These are phyloP conservation scores for Sander lucioperca DNA, from an alignment of 2,113 vertebrate genomes.

Conservation along the genomic window DNA sequence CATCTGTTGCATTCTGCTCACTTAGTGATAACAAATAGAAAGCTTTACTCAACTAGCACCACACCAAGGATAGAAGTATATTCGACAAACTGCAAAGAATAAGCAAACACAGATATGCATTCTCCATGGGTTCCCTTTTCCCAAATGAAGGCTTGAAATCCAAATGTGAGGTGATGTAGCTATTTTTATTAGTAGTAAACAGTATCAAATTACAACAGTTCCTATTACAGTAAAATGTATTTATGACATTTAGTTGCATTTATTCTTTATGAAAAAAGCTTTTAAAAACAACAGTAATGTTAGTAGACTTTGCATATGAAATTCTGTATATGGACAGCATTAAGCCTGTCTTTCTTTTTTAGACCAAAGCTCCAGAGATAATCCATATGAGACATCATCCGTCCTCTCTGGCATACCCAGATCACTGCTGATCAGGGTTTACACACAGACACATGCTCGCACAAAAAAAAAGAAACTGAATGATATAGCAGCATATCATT, in stretches of 20 bases:
- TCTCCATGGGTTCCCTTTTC: not conserved
- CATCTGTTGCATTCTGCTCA: constrained; percentile 5
- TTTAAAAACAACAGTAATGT: constrained; percentile 1
- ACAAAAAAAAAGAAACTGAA: constrained; percentile 18
- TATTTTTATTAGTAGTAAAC: not conserved
- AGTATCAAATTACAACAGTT: not conserved
- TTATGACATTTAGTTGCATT: not conserved
- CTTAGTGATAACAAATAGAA: not conserved
- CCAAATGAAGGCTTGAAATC: not conserved
- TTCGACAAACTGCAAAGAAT: not conserved
- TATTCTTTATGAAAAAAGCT: not conserved
- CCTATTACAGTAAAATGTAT: not conserved
- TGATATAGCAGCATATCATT: not conserved
- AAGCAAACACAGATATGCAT: not conserved
- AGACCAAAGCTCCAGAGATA: constrained; percentile 73
- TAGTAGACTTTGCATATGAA: constrained; percentile 15
- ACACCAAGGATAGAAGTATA: not conserved
- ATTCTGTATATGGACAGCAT: constrained; percentile 38
- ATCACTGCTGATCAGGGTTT: constrained; percentile 49
- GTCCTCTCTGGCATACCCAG: constrained; percentile 33
- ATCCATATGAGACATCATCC: constrained; percentile 68
- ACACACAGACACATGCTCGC: constrained; percentile 20
- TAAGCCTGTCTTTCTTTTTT: constrained; percentile 70
- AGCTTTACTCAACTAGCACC: not conserved
- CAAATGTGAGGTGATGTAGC: not conserved